Base-by-base conservation (phyloP, 2,797 vertebrate genomes). In the Hephaestus fuliginosus region DNA sequence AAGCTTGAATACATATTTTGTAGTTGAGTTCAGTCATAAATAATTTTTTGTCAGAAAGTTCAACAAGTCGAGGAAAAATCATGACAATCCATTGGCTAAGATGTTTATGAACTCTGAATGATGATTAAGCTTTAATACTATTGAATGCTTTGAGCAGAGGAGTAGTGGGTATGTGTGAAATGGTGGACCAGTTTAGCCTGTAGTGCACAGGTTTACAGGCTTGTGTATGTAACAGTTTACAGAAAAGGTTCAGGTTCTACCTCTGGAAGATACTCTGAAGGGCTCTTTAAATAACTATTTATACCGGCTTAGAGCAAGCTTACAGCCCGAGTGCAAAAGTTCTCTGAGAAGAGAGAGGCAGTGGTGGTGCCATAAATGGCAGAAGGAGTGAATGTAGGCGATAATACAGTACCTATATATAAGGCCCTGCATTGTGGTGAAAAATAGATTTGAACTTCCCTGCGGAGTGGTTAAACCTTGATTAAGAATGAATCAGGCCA, bases 401-500 rank as follows among this genome's bases (percentile, higher is more conserved):
- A 46, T 72, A n/a, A 73, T 62, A 79, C 18, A n/a, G 70, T 62
- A 79, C 18, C 46, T 76, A 10, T 28, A 33, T 11, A 2, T 12
- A 44, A 39, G 56, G 25, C 48, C 12, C 53, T 8, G 43, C 22
- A 25, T 49, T 65, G 30, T 63, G n/a, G 15, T 74, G 46, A 18
- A 62, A 62, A 69, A 70, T 18, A 51, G 53, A 44, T 36, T 48
- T 65, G 12, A 2, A 39, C 43, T 66, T 60, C 64, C 36, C 43
- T 56, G 55, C 11, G 0, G 1, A 63, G 57, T 30, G 76, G 73
- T 64, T 60, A 57, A 82, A 66, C 39, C 33, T 30, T 48, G 63
- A 79, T 65, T 73, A 67, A 72, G 36, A 55, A 61, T 75, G 74
- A 85, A 44, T 83, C 69, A 74, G 39, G 13, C 41, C 12, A 36